Evolutionary conservation across 2,113 vertebrate species (phyloP).

Genomic region (Naja naja): DNA sequence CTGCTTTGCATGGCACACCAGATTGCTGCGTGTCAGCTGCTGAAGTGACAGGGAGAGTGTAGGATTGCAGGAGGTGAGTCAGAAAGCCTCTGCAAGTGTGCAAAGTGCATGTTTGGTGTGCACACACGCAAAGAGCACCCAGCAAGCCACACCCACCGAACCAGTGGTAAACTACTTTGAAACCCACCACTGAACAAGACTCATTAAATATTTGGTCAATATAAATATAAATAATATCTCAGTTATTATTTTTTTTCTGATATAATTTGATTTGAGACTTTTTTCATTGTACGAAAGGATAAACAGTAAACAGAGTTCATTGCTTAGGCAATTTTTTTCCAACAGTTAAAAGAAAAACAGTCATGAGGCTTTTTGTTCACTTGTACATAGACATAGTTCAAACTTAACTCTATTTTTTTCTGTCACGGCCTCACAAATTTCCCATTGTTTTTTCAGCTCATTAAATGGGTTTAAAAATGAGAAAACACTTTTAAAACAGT

Average conservation of each 20-base stretch:
- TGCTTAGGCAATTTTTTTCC: constrained; percentile 29
- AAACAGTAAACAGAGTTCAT: neutral
- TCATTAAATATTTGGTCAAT: neutral
- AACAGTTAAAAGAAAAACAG: neutral
- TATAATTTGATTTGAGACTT: constrained; percentile 21
- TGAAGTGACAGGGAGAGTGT: too few relatives aligned
- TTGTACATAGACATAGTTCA: neutral
- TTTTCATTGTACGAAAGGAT: constrained; percentile 16
- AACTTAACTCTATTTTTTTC: neutral
- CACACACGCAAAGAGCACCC: too few relatives aligned
- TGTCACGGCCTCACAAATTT: neutral
- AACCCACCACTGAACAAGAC: too few relatives aligned
- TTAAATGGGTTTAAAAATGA: neutral
- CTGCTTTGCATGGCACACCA: too few relatives aligned
- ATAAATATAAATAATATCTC: neutral
- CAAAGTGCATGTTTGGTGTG: too few relatives aligned
- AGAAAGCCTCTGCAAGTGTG: too few relatives aligned
- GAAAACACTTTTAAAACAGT: neutral
- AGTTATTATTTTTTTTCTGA: constrained; percentile 1
- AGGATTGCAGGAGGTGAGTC: too few relatives aligned
- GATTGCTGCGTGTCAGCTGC: too few relatives aligned
- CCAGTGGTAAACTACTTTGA: too few relatives aligned
- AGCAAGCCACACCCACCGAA: too few relatives aligned
- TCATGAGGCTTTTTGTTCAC: neutral
- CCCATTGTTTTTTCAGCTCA: neutral